Conservation (phyloP, 2,888 invertebrate genomes). For the Limnephilus lunatus region DNA sequence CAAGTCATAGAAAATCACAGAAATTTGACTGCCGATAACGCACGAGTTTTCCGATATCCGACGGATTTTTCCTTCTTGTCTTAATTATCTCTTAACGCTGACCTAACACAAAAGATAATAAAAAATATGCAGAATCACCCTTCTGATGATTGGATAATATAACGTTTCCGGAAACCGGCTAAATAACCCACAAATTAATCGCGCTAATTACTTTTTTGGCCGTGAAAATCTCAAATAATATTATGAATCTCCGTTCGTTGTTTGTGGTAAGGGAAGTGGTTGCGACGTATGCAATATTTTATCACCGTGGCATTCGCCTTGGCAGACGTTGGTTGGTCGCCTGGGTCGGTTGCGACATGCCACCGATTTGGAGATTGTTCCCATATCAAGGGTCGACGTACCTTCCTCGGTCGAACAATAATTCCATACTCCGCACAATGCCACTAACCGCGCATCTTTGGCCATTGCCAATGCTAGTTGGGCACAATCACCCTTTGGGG, state of each 20-base stretch:
- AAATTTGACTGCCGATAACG: no score
- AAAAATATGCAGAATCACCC: no score
- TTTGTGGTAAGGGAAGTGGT: background rate
- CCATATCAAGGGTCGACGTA: background rate
- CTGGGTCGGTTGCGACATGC: background rate
- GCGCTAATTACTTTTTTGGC: no score
- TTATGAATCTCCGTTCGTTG: background rate
- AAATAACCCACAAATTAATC: no score
- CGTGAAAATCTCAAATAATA: no score
- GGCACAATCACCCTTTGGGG: constrained; percentile 17
- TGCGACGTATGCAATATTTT: background rate
- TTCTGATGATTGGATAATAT: no score
- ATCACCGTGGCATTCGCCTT: background rate
- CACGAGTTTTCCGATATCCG: no score
- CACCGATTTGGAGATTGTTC: background rate
- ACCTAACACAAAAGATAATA: no score
- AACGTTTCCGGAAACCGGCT: no score
- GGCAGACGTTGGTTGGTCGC: background rate
- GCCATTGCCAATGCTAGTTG: constrained; percentile 12
- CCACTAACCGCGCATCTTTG: background rate
- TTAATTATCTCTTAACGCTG: no score
- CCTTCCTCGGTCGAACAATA: background rate
- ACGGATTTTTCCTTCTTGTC: no score
- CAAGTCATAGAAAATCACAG: no score
- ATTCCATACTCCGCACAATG: background rate